Percentiles rank a stretch among this genome's conserved stretches.
Evolutionary conservation across 2,113 vertebrate species (phyloP).

Genomic region (Thamnaconus septentrionalis): DNA sequence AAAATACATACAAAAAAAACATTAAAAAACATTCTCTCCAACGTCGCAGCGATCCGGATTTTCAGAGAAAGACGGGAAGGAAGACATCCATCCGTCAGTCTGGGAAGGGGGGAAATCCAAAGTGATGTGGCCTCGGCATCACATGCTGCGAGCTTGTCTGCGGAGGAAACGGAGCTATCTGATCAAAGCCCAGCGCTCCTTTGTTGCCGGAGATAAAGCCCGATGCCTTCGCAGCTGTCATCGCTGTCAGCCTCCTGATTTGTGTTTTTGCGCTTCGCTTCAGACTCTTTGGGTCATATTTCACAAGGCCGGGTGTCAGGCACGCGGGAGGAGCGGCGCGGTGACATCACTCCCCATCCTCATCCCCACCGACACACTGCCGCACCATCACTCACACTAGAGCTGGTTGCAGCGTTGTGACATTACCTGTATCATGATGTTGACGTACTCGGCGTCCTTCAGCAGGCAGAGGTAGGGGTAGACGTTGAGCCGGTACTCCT

Average conservation of each 20-base stretch:
- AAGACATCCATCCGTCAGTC: background rate
- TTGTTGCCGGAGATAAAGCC: constrained; percentile 21
- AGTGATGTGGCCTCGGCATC: background rate
- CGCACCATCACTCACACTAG: constrained; percentile 3
- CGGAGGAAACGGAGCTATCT: constrained; percentile 13
- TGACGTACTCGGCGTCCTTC: constrained; percentile 80
- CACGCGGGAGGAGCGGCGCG: background rate
- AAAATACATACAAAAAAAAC: background rate
- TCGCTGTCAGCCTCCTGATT: constrained; percentile 24
- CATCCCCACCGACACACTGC: background rate
- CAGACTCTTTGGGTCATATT: constrained; percentile 1
- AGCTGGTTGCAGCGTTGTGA: constrained; percentile 4
- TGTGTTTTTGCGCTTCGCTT: constrained; percentile 22
- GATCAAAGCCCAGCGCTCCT: constrained; percentile 28
- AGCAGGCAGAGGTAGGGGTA: constrained; percentile 89
- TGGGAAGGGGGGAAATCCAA: constrained; percentile 6
- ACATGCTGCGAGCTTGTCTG: background rate
- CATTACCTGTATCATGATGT: constrained; percentile 88
- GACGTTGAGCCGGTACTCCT: constrained; percentile 45
- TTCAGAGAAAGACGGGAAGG: background rate
- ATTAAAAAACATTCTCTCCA: background rate
- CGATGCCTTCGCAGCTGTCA: constrained; percentile 12
- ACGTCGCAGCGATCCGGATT: background rate
- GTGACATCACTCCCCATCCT: background rate
- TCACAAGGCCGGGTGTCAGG: background rate